Percentiles rank a stretch among this genome's conserved stretches.
phyloP scores from a whole-genome alignment of 2,888 invertebrate species.

The Hedychridium roseum region DNA sequence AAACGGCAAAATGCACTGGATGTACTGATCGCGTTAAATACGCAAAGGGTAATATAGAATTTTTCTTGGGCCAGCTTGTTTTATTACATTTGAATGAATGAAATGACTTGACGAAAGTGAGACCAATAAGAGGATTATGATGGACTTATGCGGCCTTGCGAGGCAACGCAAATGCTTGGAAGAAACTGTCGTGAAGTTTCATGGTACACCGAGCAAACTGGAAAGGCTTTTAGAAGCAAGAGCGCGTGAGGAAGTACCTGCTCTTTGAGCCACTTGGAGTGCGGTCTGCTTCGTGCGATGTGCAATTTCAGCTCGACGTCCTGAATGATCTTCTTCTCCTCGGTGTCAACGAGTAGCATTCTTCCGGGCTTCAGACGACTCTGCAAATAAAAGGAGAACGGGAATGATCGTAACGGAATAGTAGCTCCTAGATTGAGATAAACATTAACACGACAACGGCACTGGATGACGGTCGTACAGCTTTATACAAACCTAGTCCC shows the following conservation, averaged over 20 bases:
- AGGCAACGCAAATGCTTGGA: too few species aligned
- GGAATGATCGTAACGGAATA: constrained; percentile 13
- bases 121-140: too few species aligned
- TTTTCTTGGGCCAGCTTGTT: too few species aligned
- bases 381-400: constrained; percentile 65
- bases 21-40: too few species aligned
- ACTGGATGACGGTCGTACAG: constrained; percentile 57
- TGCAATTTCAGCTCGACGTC: constrained; percentile 91
- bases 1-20: too few species aligned
- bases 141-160: too few species aligned
- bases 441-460: constrained; percentile 52
- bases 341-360: constrained; percentile 97
- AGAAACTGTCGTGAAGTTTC: too few species aligned
- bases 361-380: constrained; percentile 97
- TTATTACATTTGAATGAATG: too few species aligned
- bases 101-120: too few species aligned
- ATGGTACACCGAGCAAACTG: too few species aligned
- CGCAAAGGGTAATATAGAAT: too few species aligned
- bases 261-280: constrained; percentile 89
- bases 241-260: too few species aligned
- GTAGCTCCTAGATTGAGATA: constrained; percentile 17
- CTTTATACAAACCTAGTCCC: constrained; percentile 60
- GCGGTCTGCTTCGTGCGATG: constrained; percentile 89
- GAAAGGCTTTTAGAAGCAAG: not conserved
- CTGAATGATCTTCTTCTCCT: constrained; percentile 87